Base-by-base conservation (phyloP, 2,888 invertebrate genomes). In the Noctuana brunneofusca region DNA sequence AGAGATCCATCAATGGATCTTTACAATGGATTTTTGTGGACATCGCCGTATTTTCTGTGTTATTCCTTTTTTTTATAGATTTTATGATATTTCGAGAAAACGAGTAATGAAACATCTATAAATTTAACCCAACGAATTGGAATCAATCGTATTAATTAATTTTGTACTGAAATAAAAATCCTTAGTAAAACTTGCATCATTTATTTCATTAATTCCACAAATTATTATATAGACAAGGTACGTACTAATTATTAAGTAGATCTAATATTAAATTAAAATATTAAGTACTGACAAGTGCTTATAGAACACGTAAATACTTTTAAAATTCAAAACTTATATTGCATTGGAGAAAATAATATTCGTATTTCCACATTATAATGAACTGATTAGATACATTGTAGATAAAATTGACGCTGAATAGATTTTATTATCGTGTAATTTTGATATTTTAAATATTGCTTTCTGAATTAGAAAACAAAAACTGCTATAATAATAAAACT, bases 121-220 rank as follows among this genome's bases (percentile, higher is more conserved):
- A n/a, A n/a, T n/a, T n/a, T n/a, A n/a, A n/a, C n/a, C n/a, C n/a
- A n/a, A 24, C 24, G 24, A 24, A 3, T 3, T 27, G 5, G 27
- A 35, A 35, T 35, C 3, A n/a, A 3, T 12, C 0, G n/a, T 16
- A 16, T 1, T 41, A 16, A 16, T 6, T 0, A 41, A 16, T 1
- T 16, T 41, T 41, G 16, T 16, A 16, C 1, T 5, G 3, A 22
- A 55, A 55, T 55, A 43, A 55, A 55, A 55, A 16, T 38, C 27
- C n/a, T n/a, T 8, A n/a, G 14, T 49, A 18, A 62, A 62, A 55
- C 27, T 80, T 79, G 75, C 72, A 87, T 86, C 86, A 86, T 87
- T 87, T 81, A 86, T 82, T 85, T 79, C 80, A 84, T 84, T 76
- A 83, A 87, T 84, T 84, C 85, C 84, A 84, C 66, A 65, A 66